Evolutionary conservation across 1,140 invertebrate genomes (phyloP).

Genomic region (Plutomurus gul): DNA sequence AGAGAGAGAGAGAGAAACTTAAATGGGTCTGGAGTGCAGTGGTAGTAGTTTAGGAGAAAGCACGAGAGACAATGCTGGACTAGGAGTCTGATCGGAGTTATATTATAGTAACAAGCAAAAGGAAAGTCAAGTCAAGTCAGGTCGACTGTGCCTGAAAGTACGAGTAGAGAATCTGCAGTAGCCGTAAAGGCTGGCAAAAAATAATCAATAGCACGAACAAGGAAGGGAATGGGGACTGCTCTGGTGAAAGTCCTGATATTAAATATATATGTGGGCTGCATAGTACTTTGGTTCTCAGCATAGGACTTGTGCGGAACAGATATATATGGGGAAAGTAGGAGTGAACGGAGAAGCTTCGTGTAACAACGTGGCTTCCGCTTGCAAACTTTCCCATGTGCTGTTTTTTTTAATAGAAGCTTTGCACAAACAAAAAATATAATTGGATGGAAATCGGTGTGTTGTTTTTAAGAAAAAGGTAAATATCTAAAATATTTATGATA

Average conservation of each 20-base stretch:
- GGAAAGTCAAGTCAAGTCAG: not conserved
- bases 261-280: too few relatives aligned
- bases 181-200: conserved; percentile 23
- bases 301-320: too few relatives aligned
- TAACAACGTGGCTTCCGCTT: too few relatives aligned
- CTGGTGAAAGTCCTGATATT: not conserved
- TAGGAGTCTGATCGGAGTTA: not conserved
- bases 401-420: too few relatives aligned
- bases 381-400: too few relatives aligned
- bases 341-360: too few relatives aligned
- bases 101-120: not conserved
- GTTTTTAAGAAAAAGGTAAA: too few relatives aligned
- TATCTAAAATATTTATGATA: too few relatives aligned
- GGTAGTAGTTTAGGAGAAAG: not conserved
- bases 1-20: not conserved
- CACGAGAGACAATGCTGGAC: conserved; percentile 2
- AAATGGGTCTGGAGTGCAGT: not conserved
- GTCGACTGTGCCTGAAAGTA: not conserved
- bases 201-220: conserved; percentile 12
- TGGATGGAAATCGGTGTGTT: too few relatives aligned
- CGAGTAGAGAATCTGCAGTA: not conserved
- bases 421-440: too few relatives aligned
- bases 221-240: conserved; percentile 11
- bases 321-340: too few relatives aligned
- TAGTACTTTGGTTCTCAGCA: too few relatives aligned